These are phyloP conservation scores for Ceyx margarethae DNA, from an alignment of 2,113 vertebrate genomes.

Conservation along the genomic window DNA sequence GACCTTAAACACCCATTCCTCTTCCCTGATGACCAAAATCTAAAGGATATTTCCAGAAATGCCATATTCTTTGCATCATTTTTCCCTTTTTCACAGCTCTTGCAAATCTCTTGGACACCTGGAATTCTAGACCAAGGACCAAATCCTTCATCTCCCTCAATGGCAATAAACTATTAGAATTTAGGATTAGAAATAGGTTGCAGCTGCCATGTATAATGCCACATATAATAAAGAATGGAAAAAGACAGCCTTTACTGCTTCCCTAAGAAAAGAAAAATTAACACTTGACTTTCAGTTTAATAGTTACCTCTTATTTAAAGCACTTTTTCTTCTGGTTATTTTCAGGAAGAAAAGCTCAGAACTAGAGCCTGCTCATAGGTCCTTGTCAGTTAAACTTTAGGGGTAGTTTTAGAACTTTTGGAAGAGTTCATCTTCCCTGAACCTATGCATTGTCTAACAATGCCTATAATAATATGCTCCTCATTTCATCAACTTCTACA, in stretches of 20 bases:
- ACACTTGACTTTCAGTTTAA: slow-evolving; percentile 19
- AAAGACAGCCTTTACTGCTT: slow-evolving; percentile 3
- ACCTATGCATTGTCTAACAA: slow-evolving; percentile 35
- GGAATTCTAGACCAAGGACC: slow-evolving; percentile 5
- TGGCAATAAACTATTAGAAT: slow-evolving; percentile 50
- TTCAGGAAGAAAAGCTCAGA: not conserved
- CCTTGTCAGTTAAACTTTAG: not conserved
- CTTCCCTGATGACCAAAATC: slow-evolving; percentile 38
- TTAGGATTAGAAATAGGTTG: slow-evolving; percentile 39
- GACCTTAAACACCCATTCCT: slow-evolving; percentile 27
- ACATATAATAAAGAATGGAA: not conserved
- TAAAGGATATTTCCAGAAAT: slow-evolving; percentile 63
- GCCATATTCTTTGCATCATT: slow-evolving; percentile 15
- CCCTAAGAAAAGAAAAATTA: slow-evolving; percentile 44
- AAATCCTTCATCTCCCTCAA: slow-evolving; percentile 48
- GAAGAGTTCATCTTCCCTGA: slow-evolving; percentile 43
- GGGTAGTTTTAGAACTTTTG: not conserved
- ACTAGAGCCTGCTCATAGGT: not conserved
- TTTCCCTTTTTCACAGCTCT: slow-evolving; percentile 8
- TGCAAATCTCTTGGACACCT: slow-evolving; percentile 41
- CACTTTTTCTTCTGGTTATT: not conserved
- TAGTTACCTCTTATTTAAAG: not conserved
- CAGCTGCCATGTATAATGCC: slow-evolving; percentile 19
- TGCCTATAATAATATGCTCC: not conserved
- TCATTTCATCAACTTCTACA: slow-evolving; percentile 54